Conservation (phyloP, 2,113 vertebrate genomes). For the Felis chaus region DNA sequence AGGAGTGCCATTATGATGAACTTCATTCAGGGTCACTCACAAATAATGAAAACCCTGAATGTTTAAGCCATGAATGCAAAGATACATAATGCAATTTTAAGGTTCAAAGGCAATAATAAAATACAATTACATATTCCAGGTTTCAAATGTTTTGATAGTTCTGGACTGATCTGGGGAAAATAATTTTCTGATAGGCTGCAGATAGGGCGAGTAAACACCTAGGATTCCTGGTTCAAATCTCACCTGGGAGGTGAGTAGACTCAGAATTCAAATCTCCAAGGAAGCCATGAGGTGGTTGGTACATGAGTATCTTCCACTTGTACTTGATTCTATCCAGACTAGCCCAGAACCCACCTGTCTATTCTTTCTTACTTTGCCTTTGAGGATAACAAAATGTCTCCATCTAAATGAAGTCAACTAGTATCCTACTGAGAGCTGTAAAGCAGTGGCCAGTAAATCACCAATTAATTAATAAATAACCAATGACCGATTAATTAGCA, state of each 20-base stretch:
- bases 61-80: background rate
- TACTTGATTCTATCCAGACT: background rate
- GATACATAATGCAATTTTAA: background rate
- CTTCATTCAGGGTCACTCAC: background rate
- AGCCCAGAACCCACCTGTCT: background rate
- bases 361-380: background rate
- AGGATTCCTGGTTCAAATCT: background rate
- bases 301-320: background rate
- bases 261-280: background rate
- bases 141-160: conserved; percentile 21
- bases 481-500: background rate
- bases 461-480: background rate
- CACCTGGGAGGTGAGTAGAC: background rate
- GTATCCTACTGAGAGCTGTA: background rate
- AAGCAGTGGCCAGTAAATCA: background rate
- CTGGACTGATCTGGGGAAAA: background rate
- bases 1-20: background rate
- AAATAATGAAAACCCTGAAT: background rate
- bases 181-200: background rate
- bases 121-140: background rate
- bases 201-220: background rate
- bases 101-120: background rate
- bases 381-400: background rate
- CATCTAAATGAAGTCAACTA: background rate
- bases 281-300: background rate